These are phyloP conservation scores for Dendroctonus valens DNA, from an alignment of 1,140 invertebrate species.

Conservation along the genomic window DNA sequence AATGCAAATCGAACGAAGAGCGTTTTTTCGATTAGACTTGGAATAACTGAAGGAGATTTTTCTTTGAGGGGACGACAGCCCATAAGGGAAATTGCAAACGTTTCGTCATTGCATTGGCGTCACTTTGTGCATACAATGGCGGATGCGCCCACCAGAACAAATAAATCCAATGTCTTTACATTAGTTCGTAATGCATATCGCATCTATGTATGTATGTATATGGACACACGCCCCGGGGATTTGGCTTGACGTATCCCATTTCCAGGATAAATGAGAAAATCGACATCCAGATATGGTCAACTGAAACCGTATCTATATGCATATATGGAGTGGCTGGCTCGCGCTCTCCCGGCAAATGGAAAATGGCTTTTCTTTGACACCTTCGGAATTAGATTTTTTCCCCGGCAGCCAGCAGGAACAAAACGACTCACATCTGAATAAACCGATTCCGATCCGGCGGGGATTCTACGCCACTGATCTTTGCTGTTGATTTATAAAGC, in stretches of 20 bases:
- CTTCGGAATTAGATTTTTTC: slow-evolving; percentile 53
- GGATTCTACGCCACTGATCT: too few species aligned
- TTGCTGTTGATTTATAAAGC: too few species aligned
- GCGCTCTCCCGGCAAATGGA: slow-evolving; percentile 39
- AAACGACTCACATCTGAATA: slow-evolving; percentile 20
- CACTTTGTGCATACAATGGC: too few species aligned
- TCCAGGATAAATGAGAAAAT: slow-evolving; percentile 37
- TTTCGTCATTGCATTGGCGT: too few species aligned
- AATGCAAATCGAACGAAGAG: too few species aligned
- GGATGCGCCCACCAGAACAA: neutral
- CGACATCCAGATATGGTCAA: slow-evolving; percentile 44
- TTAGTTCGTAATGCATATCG: slow-evolving; percentile 33
- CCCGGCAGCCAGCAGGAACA: slow-evolving; percentile 42
- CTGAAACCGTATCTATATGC: slow-evolving; percentile 46
- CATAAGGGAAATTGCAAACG: too few species aligned
- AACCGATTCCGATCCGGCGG: neutral
- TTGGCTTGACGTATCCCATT: slow-evolving; percentile 35
- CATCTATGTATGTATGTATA: neutral
- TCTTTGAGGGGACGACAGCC: too few species aligned
- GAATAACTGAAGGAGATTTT: too few species aligned
- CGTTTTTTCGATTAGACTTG: too few species aligned
- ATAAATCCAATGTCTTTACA: slow-evolving; percentile 17
- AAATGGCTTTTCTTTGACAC: slow-evolving; percentile 54
- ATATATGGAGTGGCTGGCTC: slow-evolving; percentile 47
- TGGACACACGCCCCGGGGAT: slow-evolving; percentile 24